Evolutionary conservation across 1,140 invertebrate genomes (phyloP).

Genomic region (Oryctes rhinoceros): DNA sequence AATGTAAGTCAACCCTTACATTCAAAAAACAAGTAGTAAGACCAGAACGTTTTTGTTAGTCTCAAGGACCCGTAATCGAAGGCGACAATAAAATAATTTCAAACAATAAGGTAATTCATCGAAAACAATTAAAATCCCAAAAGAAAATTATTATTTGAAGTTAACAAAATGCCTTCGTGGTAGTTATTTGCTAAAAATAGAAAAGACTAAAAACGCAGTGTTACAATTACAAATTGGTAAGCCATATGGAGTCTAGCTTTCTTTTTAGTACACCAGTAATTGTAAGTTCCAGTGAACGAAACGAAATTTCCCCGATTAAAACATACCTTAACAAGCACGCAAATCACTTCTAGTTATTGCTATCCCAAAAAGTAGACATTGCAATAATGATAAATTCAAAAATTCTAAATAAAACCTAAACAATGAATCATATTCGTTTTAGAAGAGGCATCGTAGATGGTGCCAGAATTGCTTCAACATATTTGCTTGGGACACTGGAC

Average conservation of each 20-base stretch:
- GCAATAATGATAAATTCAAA: constrained; percentile 23
- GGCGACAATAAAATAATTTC: constrained; percentile 43
- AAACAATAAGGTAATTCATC: not conserved
- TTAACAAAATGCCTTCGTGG: not conserved
- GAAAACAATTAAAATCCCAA: not conserved
- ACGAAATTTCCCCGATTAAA: not conserved
- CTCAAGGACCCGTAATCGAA: no score
- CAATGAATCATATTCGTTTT: not conserved
- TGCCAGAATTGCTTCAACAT: not conserved
- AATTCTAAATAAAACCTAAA: not conserved
- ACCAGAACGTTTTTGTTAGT: no score
- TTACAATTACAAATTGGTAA: not conserved
- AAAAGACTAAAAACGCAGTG: not conserved
- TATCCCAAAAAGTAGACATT: constrained; percentile 7
- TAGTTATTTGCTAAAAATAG: not conserved
- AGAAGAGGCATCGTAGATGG: not conserved
- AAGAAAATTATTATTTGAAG: not conserved
- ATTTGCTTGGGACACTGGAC: not conserved
- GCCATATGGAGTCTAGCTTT: not conserved
- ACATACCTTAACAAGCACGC: not conserved
- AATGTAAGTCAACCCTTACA: no score
- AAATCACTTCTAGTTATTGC: constrained; percentile 7
- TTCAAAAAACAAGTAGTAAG: no score
- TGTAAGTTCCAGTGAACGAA: not conserved
- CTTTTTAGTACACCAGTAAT: not conserved